Percentiles rank a stretch among this genome's conserved stretches.
Conservation (phyloP, 1,140 invertebrate genomes). For the Megathymus violae region DNA sequence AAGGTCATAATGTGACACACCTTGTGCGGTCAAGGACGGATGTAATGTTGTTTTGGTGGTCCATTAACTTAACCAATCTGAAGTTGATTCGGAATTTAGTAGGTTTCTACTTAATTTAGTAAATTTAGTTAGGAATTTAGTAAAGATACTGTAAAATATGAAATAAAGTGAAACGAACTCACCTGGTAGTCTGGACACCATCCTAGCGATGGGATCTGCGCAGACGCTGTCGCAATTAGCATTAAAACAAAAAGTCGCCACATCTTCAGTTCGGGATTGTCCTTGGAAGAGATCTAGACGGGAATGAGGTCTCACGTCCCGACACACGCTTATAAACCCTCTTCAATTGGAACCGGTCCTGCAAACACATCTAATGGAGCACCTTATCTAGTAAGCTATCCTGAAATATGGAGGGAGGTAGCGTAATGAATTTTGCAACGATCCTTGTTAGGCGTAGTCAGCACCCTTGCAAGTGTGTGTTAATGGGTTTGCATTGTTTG, state of each 20-base stretch:
- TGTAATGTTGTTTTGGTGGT: background rate
- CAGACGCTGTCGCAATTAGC: conserved; percentile 65
- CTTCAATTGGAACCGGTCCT: conserved; percentile 62
- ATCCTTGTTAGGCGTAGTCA: conserved; percentile 62
- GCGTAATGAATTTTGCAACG: conserved; percentile 67
- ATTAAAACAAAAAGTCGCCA: conserved; percentile 62
- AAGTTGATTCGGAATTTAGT: background rate
- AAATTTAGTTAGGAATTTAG: no score
- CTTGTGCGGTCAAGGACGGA: conserved; percentile 34
- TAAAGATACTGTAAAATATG: no score
- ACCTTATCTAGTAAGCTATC: conserved; percentile 66
- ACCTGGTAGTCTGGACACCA: conserved; percentile 83
- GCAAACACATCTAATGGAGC: conserved; percentile 59
- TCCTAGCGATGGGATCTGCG: conserved; percentile 80
- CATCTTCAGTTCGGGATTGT: conserved; percentile 60
- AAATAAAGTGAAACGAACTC: conserved; percentile 44
- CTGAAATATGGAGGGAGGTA: conserved; percentile 58
- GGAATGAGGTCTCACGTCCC: conserved; percentile 65
- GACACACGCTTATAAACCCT: conserved; percentile 67
- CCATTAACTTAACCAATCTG: conserved; percentile 1
- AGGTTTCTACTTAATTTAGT: no score
- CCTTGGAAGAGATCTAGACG: conserved; percentile 43
- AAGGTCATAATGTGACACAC: conserved; percentile 33
- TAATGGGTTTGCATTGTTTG: conserved; percentile 64
- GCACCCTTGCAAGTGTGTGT: conserved; percentile 49